These are phyloP conservation scores for Oncorhynchus nerka DNA, from an alignment of 2,113 vertebrate genomes.

Conservation along the genomic window DNA sequence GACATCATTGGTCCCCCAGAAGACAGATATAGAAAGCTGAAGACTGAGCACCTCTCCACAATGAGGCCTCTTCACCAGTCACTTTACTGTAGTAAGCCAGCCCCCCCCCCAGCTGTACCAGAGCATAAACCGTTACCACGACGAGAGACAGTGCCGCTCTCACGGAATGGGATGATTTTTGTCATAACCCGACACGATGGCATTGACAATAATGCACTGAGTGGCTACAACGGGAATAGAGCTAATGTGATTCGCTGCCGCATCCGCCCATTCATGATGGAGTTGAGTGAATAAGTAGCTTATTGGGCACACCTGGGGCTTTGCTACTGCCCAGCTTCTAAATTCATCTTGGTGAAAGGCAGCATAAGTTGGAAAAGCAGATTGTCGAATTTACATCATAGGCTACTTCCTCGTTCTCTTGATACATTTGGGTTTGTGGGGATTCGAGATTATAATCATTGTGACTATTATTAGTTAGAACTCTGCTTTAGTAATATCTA, in stretches of 20 bases:
- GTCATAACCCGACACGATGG: background rate
- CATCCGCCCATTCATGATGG: slow-evolving; percentile 47
- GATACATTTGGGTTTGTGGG: background rate
- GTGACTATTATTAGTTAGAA: too few species aligned
- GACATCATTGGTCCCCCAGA: background rate
- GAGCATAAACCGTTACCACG: background rate
- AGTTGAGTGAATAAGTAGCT: slow-evolving; percentile 59
- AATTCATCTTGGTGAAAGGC: slow-evolving; percentile 45
- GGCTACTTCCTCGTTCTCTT: background rate
- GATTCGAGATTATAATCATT: background rate
- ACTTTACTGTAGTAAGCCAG: background rate
- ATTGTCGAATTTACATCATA: background rate
- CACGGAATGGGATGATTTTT: background rate
- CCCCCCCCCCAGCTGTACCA: background rate
- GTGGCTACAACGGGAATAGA: slow-evolving; percentile 33
- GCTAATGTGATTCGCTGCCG: slow-evolving; percentile 50
- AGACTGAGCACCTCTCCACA: background rate
- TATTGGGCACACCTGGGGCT: slow-evolving; percentile 43
- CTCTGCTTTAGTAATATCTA: too few species aligned
- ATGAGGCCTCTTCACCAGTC: background rate
- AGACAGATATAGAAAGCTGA: background rate
- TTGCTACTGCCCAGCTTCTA: slow-evolving; percentile 43
- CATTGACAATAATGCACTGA: background rate
- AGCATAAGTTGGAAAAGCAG: background rate
- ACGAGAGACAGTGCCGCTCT: background rate